Percentiles rank a stretch among this genome's conserved stretches.
These are phyloP conservation scores for Bradysia coprophila DNA, from an alignment of 1,140 invertebrate species.

Conservation along the genomic window DNA sequence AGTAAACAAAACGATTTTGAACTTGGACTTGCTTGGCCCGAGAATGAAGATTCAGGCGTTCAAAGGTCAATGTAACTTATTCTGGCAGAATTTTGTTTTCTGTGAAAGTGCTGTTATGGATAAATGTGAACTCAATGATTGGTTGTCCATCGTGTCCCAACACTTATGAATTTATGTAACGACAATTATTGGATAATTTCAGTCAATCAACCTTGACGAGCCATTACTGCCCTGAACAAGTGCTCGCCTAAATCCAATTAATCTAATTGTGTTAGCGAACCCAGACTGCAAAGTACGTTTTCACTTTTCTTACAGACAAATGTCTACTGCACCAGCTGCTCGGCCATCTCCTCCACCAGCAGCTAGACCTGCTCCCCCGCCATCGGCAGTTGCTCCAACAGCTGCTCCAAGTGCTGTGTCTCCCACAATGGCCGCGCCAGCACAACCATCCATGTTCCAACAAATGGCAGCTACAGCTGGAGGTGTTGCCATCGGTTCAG, in stretches of 20 bases:
- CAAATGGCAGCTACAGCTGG: conserved; percentile 84
- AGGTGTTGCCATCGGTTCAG: conserved; percentile 74
- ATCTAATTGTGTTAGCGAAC: neutral
- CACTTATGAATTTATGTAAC: neutral
- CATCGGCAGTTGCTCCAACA: conserved; percentile 16
- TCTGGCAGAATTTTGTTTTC: too few species aligned
- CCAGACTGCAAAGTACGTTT: neutral
- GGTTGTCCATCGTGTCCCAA: neutral
- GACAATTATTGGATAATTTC: neutral
- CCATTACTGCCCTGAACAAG: neutral
- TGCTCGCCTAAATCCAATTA: neutral
- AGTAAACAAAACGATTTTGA: too few species aligned
- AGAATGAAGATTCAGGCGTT: too few species aligned
- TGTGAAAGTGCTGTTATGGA: neutral
- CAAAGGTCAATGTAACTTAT: too few species aligned
- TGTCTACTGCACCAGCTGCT: conserved; percentile 6
- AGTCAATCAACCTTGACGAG: neutral
- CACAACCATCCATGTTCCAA: conserved; percentile 22
- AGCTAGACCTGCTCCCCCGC: conserved; percentile 16
- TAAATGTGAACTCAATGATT: neutral
- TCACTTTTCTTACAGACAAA: conserved; percentile 6
- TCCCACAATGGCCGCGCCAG: conserved; percentile 5
- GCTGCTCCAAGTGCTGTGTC: conserved; percentile 15
- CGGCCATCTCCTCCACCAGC: conserved; percentile 13
- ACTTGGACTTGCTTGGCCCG: too few species aligned